Evolutionary conservation across 2,888 invertebrate genomes (phyloP).

Genomic region (Myathropa florea): DNA sequence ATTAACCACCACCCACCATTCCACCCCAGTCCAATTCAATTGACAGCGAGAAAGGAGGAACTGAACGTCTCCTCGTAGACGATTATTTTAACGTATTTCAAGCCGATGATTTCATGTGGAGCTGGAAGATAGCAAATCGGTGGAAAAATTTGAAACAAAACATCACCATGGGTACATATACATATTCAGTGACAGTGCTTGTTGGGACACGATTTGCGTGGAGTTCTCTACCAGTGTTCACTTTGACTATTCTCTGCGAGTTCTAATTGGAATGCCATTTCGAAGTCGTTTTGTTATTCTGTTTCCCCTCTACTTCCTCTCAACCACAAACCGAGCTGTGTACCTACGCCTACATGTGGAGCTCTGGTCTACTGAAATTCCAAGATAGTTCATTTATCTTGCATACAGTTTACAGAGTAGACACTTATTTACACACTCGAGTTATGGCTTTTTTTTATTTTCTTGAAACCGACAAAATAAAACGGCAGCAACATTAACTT

Average conservation of each 20-base stretch:
- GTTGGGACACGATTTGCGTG: background rate
- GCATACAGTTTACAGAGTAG: background rate
- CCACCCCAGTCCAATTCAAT: background rate
- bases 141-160: background rate
- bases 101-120: slow-evolving; percentile 29
- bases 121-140: background rate
- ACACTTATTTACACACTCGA: slow-evolving; percentile 14
- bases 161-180: background rate
- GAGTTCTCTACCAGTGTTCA: background rate
- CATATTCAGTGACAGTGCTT: background rate
- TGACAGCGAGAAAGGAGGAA: background rate
- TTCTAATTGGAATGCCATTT: background rate
- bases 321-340: background rate
- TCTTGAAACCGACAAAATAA: background rate
- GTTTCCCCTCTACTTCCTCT: background rate
- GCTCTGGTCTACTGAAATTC: slow-evolving; percentile 17
- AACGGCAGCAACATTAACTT: slow-evolving; percentile 1
- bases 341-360: slow-evolving; percentile 24
- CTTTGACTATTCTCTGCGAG: background rate
- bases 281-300: background rate
- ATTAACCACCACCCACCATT: background rate
- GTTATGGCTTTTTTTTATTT: background rate
- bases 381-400: slow-evolving; percentile 21
- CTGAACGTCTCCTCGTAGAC: background rate
- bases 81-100: background rate